Base-by-base conservation (phyloP, 2,113 vertebrate species). In the Nycticryphes semicollaris region DNA sequence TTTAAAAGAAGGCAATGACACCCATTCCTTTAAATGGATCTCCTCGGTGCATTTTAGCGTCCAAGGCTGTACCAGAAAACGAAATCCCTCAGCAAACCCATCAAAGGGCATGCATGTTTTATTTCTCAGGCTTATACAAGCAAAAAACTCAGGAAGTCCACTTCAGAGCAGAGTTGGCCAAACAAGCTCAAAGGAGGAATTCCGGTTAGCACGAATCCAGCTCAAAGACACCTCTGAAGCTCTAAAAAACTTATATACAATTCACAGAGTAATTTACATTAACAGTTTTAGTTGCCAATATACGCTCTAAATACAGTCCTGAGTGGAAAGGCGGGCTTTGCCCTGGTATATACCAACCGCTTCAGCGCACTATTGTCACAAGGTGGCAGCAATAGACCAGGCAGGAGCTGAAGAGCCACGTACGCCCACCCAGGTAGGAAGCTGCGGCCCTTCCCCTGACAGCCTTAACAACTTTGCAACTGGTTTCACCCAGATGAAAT, bases 301-400 rank as follows among this genome's bases (percentile, higher is more conserved):
- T 3, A 20, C 0, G 16, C 35, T 33, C 14, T 53, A 14, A 67
- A 59, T 2, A 12, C 6, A 31, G 8, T 10, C 23, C 41, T 1
- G n/a, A 23, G 60, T 1, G 33, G 63, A 47, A 33, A 47, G 45
- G 11, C 0, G 18, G 31, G 37, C 41, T 90, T 35, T 12, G n/a
- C 60, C 21, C 2, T 7, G 47, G 1, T 3, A 3, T 7, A 43
- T 3, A 4, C 31, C 47, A 10, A 15, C 4, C 2, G 37, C 37
- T 54, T 5, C 41, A 7, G 37, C 0, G n/a, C 31, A 1, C 1
- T 1, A 10, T 2, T 59, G 69, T 59, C 96, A 91, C 70, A 30
- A 69, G 96, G 85, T 64, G 97, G 95, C 97, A 97, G 94, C 82
- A 90, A 4, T 4, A 63, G 54, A 24, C 62, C 53, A 12, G 6